phyloP scores from a whole-genome alignment of 2,888 invertebrate species.

The Salpingus planirostris region DNA sequence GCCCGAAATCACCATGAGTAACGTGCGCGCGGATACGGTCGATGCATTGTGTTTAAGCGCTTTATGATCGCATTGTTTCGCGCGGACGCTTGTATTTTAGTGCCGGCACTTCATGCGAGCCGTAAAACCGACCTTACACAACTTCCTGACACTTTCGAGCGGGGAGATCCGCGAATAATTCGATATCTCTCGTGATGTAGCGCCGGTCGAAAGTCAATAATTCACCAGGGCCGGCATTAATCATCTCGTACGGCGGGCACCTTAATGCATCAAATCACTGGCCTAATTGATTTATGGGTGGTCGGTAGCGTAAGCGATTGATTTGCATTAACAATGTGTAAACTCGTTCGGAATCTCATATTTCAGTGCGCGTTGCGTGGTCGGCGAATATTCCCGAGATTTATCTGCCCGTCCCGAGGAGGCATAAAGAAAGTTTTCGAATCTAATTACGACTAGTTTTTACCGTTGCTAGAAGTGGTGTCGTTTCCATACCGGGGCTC shows the following conservation, averaged over 20 bases:
- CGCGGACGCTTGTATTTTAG: background rate
- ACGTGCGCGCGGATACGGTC: too few species aligned
- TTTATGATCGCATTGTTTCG: conserved; percentile 33
- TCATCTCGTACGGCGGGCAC: conserved; percentile 36
- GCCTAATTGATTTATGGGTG: conserved; percentile 39
- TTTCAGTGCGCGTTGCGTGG: conserved; percentile 33
- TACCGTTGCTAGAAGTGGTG: too few species aligned
- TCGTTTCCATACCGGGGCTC: too few species aligned
- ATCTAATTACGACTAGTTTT: too few species aligned
- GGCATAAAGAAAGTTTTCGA: too few species aligned
- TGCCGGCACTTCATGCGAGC: background rate
- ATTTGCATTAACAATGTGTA: conserved; percentile 43
- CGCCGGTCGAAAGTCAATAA: conserved; percentile 34
- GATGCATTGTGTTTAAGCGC: conserved; percentile 31
- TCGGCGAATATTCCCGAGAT: conserved; percentile 26
- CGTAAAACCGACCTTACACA: background rate
- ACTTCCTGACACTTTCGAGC: background rate
- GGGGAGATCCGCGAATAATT: conserved; percentile 3
- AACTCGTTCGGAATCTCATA: conserved; percentile 37
- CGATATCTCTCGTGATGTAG: conserved; percentile 9
- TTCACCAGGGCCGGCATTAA: conserved; percentile 36
- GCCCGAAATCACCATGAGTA: too few species aligned
- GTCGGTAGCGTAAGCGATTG: conserved; percentile 40
- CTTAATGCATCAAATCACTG: conserved; percentile 43
- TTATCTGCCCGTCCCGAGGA: too few species aligned